Evolutionary conservation across 2,797 vertebrate species (phyloP).

Genomic region (Dendrocincla fuliginosa): DNA sequence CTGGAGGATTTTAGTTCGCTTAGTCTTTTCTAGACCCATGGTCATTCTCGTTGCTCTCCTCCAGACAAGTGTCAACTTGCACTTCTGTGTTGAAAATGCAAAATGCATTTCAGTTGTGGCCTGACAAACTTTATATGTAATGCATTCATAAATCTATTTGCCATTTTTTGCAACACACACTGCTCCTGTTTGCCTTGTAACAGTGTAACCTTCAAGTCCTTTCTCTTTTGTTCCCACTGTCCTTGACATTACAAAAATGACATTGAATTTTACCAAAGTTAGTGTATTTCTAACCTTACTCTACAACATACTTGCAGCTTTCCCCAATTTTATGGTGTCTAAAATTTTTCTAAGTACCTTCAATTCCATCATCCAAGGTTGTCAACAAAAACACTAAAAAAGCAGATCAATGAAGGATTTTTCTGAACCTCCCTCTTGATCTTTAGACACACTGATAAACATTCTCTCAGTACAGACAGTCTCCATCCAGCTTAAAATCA

Average conservation of each 20-base stretch:
- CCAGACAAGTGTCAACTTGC: neutral
- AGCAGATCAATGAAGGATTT: neutral
- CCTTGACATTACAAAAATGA: neutral
- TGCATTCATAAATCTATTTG: neutral
- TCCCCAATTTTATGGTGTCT: neutral
- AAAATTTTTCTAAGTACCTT: neutral
- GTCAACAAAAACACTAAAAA: neutral
- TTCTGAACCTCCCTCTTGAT: neutral
- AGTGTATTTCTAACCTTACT: neutral
- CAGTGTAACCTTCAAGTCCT: neutral
- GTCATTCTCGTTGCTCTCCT: neutral
- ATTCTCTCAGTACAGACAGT: neutral
- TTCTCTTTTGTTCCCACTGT: neutral
- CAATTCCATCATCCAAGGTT: accelerated
- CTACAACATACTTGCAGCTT: neutral
- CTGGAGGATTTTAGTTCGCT: neutral
- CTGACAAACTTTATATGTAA: neutral
- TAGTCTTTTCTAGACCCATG: neutral
- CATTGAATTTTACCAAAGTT: neutral
- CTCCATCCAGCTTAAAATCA: neutral
- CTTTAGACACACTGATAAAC: neutral
- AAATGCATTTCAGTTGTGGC: neutral
- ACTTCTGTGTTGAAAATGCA: neutral
- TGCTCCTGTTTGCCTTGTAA: neutral
- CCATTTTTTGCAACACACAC: neutral